A percentile compares a stretch with the other conserved stretches of the same genome.
phyloP scores from a whole-genome alignment of 2,888 invertebrate species.

The Ceriagrion tenellum region DNA sequence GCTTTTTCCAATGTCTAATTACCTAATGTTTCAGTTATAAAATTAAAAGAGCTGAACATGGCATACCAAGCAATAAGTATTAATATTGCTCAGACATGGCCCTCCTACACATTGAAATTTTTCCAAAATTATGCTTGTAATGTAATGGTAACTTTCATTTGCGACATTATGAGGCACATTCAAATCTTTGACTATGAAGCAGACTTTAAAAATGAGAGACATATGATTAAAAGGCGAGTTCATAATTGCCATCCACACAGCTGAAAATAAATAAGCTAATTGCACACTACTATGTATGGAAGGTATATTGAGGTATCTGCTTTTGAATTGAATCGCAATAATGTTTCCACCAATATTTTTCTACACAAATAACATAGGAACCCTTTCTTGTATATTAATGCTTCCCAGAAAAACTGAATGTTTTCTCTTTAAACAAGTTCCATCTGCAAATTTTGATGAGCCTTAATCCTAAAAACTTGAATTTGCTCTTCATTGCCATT shows the following conservation, averaged over 20 bases:
- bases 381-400: too few species aligned
- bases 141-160: slow-evolving; percentile 55
- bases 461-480: not conserved
- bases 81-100: slow-evolving; percentile 11
- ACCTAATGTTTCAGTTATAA: not conserved
- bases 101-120: slow-evolving; percentile 7
- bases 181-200: slow-evolving; percentile 38
- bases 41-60: not conserved
- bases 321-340: not conserved
- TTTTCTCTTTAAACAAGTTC: not conserved
- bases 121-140: slow-evolving; percentile 32
- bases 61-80: slow-evolving; percentile 26
- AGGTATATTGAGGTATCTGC: not conserved
- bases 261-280: not conserved
- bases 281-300: not conserved
- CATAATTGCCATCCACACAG: slow-evolving; percentile 13
- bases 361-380: too few species aligned
- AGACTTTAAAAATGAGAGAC: slow-evolving; percentile 41
- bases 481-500: not conserved
- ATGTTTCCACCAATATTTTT: too few species aligned
- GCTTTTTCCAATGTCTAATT: not conserved
- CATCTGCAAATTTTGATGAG: not conserved
- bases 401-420: too few species aligned
- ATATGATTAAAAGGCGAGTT: not conserved
- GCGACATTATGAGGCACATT: slow-evolving; percentile 46